Conservation (phyloP, 2,888 invertebrate genomes). For the Caenorhabditis sp. region DNA sequence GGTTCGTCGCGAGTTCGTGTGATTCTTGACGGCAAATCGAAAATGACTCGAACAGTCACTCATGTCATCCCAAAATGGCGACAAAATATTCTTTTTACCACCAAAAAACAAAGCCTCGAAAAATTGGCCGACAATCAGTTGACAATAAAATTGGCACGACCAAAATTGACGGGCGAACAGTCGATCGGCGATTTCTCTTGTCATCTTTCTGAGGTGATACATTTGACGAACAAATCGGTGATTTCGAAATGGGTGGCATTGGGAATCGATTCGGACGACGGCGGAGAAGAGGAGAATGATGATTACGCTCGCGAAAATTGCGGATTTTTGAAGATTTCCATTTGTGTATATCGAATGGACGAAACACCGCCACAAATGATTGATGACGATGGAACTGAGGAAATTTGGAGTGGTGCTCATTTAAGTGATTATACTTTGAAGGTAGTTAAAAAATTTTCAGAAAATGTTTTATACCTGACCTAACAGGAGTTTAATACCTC, state of each 20-base stretch:
- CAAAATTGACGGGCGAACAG: slow-evolving; percentile 19
- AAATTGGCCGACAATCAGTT: slow-evolving; percentile 42
- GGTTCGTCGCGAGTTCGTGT: slow-evolving; percentile 37
- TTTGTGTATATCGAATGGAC: slow-evolving; percentile 49
- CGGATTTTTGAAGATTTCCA: slow-evolving; percentile 59
- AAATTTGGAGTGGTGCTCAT: slow-evolving; percentile 58
- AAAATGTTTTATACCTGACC: background rate
- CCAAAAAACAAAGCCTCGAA: slow-evolving; percentile 32
- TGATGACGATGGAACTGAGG: slow-evolving; percentile 48
- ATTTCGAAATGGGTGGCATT: slow-evolving; percentile 62
- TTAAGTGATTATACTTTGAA: slow-evolving; percentile 50
- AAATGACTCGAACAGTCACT: slow-evolving; percentile 50
- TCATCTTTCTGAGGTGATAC: slow-evolving; percentile 41
- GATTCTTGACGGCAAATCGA: slow-evolving; percentile 34
- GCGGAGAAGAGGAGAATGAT: slow-evolving; percentile 45
- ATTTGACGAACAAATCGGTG: slow-evolving; percentile 35
- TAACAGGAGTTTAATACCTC: too few relatives aligned
- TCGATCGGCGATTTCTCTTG: slow-evolving; percentile 28
- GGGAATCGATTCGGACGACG: slow-evolving; percentile 18
- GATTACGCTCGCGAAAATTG: slow-evolving; percentile 49
- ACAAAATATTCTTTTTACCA: slow-evolving; percentile 32
- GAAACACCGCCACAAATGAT: slow-evolving; percentile 50
- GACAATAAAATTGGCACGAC: slow-evolving; percentile 35
- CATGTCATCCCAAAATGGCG: slow-evolving; percentile 51
- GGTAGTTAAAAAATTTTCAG: slow-evolving; percentile 8